phyloP scores from a whole-genome alignment of 2,113 vertebrate genomes.

The Euleptes europaea region DNA sequence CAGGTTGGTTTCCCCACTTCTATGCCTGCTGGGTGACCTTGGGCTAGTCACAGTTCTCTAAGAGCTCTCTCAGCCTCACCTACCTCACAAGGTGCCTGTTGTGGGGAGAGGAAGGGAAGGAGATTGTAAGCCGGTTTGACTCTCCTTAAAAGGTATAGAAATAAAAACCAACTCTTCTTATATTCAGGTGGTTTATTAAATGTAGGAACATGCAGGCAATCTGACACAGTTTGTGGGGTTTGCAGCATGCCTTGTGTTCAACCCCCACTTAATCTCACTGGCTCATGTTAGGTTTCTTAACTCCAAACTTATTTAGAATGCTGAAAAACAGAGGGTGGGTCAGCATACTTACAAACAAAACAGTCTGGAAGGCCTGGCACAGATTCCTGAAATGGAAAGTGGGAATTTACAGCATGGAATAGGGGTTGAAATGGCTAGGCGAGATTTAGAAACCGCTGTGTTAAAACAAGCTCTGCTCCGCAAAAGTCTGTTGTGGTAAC shows the following conservation, averaged over 20 bases:
- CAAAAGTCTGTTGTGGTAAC: neutral
- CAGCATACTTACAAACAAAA: neutral
- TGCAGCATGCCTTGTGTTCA: neutral
- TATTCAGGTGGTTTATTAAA: neutral
- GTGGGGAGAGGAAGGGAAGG: too few relatives aligned
- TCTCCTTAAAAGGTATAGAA: too few relatives aligned
- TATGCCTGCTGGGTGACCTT: too few relatives aligned
- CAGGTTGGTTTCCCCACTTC: too few relatives aligned
- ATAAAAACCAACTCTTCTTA: too few relatives aligned
- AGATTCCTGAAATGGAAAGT: conserved; percentile 7
- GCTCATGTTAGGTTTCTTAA: neutral
- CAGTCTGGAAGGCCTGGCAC: neutral
- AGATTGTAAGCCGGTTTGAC: too few relatives aligned
- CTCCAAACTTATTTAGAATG: neutral
- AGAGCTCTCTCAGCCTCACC: too few relatives aligned
- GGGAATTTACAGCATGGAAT: neutral
- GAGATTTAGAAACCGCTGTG: neutral
- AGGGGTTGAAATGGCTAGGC: neutral
- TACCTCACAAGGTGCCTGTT: too few relatives aligned
- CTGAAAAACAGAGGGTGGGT: conserved; percentile 15
- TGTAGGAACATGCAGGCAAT: neutral
- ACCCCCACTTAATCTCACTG: neutral
- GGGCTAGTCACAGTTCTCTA: too few relatives aligned
- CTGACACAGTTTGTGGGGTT: neutral
- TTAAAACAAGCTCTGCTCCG: conserved; percentile 11